Evolutionary conservation across 2,113 vertebrate species (phyloP), one percentile per base, ranked within the genome.

Genomic region (Saimiri boliviensis): DNA sequence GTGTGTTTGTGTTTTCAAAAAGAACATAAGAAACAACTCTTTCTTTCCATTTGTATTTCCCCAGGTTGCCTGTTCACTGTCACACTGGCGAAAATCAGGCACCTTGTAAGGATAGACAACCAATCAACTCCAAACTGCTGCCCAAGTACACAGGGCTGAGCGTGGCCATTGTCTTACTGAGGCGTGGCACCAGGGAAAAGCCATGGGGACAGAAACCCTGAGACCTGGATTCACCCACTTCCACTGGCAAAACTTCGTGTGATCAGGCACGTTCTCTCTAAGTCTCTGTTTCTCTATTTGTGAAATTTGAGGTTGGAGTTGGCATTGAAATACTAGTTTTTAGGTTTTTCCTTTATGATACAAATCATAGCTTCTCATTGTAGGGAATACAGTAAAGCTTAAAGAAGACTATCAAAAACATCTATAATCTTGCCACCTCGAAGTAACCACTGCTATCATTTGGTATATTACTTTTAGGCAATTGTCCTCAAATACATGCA

Each of bases 341-440:
- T 49, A 71, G 35, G 1, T 74, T 95, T 93, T 80, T 66, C 52
- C 49, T 81, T 58, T 30, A 45, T 27, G 74, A 45, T 42, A 70
- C 54, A 96, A 91, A 93, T 74, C 54, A 87, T 60, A 85, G 3
- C 40, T 52, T 19, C 12, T 91, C 12, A 23, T 30, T 76, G n/a
- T 60, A 84, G 32, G 23, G 19, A 37, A 70, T 32, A 63, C 0
- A 40, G 7, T 6, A 42, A 66, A 66, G 47, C n/a, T 35, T 54
- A 19, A 54, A 70, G 37, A 42, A 42, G 35, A 81, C 35, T 56
- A 82, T 40, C 40, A 40, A 40, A 90, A 91, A 40, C 9, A 54
- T 21, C 35, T 10, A 27, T n/a, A 42, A 91, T 54, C n/a, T 12
- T 17, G 11, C n/a, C 77, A 68, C 2, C 6, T 54, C 6, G n/a